A percentile compares a stretch with the other conserved stretches of the same genome.
These are phyloP conservation scores for Dendroctonus valens DNA, from an alignment of 1,140 invertebrate species.

Conservation along the genomic window DNA sequence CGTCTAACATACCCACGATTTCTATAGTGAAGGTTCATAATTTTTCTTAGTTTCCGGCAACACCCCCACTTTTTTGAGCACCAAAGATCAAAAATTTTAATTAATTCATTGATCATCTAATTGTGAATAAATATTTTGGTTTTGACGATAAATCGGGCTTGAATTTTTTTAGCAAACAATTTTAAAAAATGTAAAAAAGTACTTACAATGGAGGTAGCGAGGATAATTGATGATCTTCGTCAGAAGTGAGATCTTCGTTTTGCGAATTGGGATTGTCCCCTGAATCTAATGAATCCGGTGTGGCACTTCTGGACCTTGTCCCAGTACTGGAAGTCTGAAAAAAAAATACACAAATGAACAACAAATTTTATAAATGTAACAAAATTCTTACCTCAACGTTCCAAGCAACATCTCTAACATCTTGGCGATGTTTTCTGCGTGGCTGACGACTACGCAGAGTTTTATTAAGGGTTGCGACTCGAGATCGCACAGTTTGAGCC, in stretches of 20 bases:
- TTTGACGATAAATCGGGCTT: no score
- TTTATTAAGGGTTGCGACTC: slow-evolving; percentile 75
- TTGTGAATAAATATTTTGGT: no score
- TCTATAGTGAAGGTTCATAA: slow-evolving; percentile 16
- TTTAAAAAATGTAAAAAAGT: slow-evolving; percentile 12
- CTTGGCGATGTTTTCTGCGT: slow-evolving; percentile 61
- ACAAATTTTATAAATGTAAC: slow-evolving; percentile 12
- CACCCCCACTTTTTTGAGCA: slow-evolving; percentile 28
- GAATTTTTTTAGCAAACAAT: no score
- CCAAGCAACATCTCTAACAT: slow-evolving; percentile 76
- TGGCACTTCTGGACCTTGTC: slow-evolving; percentile 78
- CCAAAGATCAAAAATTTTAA: slow-evolving; percentile 27
- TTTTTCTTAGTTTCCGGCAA: slow-evolving; percentile 26
- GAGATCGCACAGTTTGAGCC: slow-evolving; percentile 71
- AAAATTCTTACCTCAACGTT: slow-evolving; percentile 67
- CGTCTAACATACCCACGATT: slow-evolving; percentile 15
- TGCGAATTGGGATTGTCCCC: slow-evolving; percentile 41
- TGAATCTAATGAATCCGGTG: slow-evolving; percentile 82
- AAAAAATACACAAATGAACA: slow-evolving; percentile 1
- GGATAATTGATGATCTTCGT: slow-evolving; percentile 45
- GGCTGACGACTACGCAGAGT: slow-evolving; percentile 69
- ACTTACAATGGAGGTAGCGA: slow-evolving; percentile 45
- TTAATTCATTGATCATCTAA: background rate
- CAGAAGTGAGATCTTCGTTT: slow-evolving; percentile 45
- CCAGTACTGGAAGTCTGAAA: slow-evolving; percentile 63